Base-by-base conservation (phyloP, 2,888 invertebrate genomes). In the Eupithecia centaureata region DNA sequence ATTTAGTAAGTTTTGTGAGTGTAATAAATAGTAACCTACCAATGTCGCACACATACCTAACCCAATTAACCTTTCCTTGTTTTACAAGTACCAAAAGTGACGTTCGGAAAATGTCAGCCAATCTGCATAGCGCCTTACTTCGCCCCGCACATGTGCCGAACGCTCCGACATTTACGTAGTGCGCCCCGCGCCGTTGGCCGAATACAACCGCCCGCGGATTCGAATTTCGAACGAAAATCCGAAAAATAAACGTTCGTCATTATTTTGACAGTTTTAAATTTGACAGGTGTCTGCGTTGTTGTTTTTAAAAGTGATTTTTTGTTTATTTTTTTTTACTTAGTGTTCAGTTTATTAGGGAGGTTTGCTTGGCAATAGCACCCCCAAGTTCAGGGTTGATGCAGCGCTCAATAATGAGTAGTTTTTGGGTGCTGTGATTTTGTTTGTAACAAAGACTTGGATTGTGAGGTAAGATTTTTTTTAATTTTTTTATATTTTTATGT, bases 311-410 rank as follows among this genome's bases (percentile, higher is more conserved):
- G 68, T 76, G 63, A 73, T 77, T 77, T 79, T 77, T 77, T 58
- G 67, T 68, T 74, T 77, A 56, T 68, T 70, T 74, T 76, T 76
- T 70, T 77, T 78, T 76, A 74, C 77, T 75, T 63, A 81, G 81
- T 84, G 86, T 81, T 80, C 27, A 8, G 79, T 79, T 77, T 79
- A 77, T 28, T 22, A 8, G 27, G 80, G 81, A 82, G 82, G 79
- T 79, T 83, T 84, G 83, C 84, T 88, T 82, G 85, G 86, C 85
- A 87, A 85, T 76, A 88, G 88, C 87, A 84, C 90, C 92, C 89
- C 88, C 91, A 93, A 92, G 92, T 92, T 92, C 92, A 92, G 81
- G 91, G 91, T 84, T 90, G 87, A 90, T 93, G 92, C 92, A 92
- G 90, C 87, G 91, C 86, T 92, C 91, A 83, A 91, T 92, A 91